These are phyloP conservation scores for Nematostella vectensis DNA, from an alignment of 92 coral and sea anemone species.

Conservation along the genomic window DNA sequence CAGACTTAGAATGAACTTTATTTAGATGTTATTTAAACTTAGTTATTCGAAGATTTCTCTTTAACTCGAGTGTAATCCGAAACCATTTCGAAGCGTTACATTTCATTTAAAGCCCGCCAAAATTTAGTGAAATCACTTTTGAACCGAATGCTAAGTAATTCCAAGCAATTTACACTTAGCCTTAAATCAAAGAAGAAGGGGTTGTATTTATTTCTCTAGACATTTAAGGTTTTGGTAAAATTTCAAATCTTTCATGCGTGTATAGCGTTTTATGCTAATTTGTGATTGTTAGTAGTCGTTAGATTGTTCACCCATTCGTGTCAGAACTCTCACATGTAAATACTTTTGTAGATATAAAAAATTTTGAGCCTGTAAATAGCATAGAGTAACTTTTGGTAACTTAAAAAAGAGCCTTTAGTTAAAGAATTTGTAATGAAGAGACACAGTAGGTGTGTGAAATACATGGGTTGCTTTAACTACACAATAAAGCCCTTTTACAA, in stretches of 20 bases:
- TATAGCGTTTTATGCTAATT: neutral
- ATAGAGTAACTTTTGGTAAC: constrained; percentile 12
- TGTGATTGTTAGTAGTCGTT: constrained; percentile 4
- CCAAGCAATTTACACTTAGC: too few relatives aligned
- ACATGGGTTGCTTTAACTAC: too few relatives aligned
- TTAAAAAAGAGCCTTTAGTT: too few relatives aligned
- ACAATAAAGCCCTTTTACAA: too few relatives aligned
- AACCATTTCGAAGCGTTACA: neutral
- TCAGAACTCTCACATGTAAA: neutral
- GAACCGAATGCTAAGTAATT: too few relatives aligned
- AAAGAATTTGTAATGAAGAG: too few relatives aligned
- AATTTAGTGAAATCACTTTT: too few relatives aligned
- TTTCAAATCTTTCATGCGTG: neutral
- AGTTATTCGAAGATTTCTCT: constrained; percentile 8
- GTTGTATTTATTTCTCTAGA: too few relatives aligned
- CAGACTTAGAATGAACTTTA: constrained; percentile 52
- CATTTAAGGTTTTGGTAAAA: too few relatives aligned
- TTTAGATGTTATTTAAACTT: neutral
- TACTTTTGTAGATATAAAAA: neutral
- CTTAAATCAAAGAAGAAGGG: too few relatives aligned
- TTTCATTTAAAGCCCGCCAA: constrained; percentile 13
- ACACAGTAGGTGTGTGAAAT: too few relatives aligned
- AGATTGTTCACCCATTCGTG: neutral
- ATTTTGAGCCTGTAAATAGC: constrained; percentile 17
- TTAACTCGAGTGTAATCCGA: constrained; percentile 15